Conservation (phyloP, 1,140 invertebrate genomes). For the Conus betulinus region DNA sequence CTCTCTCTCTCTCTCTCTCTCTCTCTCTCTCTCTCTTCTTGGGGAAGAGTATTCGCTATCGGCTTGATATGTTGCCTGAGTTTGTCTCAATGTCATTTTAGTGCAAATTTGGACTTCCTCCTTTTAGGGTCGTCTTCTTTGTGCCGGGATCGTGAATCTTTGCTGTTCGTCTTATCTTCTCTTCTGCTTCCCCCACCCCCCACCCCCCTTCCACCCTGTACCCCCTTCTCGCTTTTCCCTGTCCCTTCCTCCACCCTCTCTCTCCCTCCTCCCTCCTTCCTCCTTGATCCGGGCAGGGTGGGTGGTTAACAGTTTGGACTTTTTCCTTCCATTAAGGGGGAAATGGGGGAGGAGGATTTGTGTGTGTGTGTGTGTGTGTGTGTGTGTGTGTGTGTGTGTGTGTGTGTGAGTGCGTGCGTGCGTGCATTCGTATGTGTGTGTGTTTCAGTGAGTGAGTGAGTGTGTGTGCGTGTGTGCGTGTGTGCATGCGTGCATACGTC, state of each 20-base stretch:
- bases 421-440: neutral
- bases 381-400: conserved; percentile 27
- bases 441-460: too few relatives aligned
- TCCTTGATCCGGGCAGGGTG: too few relatives aligned
- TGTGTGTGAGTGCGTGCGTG: conserved; percentile 20
- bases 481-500: neutral
- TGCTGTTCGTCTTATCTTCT: neutral
- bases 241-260: neutral
- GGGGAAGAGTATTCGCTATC: neutral
- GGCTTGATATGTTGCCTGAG: neutral
- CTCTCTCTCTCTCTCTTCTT: conserved; percentile 4
- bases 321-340: too few relatives aligned
- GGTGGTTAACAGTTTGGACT: too few relatives aligned
- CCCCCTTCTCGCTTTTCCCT: neutral
- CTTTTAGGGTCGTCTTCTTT: too few relatives aligned
- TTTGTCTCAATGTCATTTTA: neutral
- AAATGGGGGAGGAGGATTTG: neutral
- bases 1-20: too few relatives aligned
- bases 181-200: neutral
- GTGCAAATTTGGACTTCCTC: neutral
- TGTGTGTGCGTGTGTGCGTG: too few relatives aligned
- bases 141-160: too few relatives aligned
- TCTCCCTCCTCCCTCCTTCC: neutral
- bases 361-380: conserved; percentile 25
- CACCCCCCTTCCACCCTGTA: neutral